Percentiles rank a stretch among this genome's conserved stretches.
phyloP scores from a whole-genome alignment of 2,113 vertebrate species.

The Sarotherodon lohbergeri region DNA sequence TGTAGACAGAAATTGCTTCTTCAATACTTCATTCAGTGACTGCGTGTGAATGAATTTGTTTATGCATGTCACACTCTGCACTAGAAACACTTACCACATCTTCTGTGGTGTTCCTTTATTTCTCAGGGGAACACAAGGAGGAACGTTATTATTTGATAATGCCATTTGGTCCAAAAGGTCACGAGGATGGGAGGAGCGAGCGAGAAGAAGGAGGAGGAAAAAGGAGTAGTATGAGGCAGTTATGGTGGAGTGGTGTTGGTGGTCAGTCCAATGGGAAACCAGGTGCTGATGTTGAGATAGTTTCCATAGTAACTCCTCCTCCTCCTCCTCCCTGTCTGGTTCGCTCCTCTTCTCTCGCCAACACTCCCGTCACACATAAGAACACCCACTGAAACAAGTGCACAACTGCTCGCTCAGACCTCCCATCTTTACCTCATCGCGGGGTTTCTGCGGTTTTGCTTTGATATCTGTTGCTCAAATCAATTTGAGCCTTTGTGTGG shows the following conservation, averaged over 20 bases:
- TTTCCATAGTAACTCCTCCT: conserved; percentile 65
- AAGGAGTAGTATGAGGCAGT: background rate
- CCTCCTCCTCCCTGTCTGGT: conserved; percentile 6
- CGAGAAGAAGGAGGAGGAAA: background rate
- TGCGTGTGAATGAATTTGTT: background rate
- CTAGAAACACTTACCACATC: background rate
- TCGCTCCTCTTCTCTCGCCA: background rate
- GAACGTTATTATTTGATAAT: conserved; percentile 51
- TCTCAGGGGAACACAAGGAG: background rate
- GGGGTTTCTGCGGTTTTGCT: background rate
- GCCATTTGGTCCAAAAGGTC: conserved; percentile 58
- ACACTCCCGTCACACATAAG: background rate
- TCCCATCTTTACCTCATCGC: background rate
- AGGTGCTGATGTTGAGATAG: conserved; percentile 61
- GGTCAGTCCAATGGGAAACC: conserved; percentile 47
- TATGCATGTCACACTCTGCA: background rate
- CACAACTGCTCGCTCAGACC: background rate
- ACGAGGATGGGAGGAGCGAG: background rate
- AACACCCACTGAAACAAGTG: conserved; percentile 5
- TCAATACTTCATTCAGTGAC: background rate
- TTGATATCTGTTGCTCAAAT: conserved; percentile 18
- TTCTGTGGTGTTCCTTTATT: background rate
- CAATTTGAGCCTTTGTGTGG: conserved; percentile 14
- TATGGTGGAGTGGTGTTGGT: background rate
- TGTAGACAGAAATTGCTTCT: background rate